Evolutionary conservation across 2,113 vertebrate species (phyloP).

Genomic region (Pachyramphus minor): DNA sequence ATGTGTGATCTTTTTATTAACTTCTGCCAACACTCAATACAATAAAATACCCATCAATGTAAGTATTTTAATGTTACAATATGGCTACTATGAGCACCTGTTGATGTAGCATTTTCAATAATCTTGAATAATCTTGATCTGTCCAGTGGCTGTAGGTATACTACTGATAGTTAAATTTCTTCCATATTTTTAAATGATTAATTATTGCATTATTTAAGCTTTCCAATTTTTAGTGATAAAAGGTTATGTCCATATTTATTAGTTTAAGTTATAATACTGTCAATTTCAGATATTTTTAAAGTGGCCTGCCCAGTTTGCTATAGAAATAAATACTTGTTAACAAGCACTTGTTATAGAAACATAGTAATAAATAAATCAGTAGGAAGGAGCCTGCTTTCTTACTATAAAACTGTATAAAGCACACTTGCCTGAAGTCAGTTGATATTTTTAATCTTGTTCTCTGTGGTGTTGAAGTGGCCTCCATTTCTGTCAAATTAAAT

Average conservation of each 20-base stretch:
- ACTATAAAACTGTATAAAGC: neutral
- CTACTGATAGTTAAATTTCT: neutral
- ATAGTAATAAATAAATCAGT: neutral
- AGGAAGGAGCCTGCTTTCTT: neutral
- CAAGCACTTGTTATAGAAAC: neutral
- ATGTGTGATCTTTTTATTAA: neutral
- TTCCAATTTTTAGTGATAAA: neutral
- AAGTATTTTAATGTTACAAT: neutral
- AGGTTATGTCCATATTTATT: neutral
- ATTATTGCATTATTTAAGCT: neutral
- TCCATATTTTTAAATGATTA: neutral
- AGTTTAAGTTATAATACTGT: neutral
- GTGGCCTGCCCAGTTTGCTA: neutral
- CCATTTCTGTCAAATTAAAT: neutral
- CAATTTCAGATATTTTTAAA: neutral
- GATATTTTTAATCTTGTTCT: neutral
- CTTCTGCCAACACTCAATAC: neutral
- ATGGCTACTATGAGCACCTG: neutral
- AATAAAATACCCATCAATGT: neutral
- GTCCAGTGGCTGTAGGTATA: neutral
- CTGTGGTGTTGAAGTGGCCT: neutral
- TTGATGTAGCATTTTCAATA: neutral
- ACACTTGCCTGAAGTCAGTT: accelerated
- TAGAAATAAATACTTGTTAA: neutral
- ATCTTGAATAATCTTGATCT: neutral